Base-by-base conservation (phyloP, 2,797 vertebrate genomes). In the Anguilla megastoma region DNA sequence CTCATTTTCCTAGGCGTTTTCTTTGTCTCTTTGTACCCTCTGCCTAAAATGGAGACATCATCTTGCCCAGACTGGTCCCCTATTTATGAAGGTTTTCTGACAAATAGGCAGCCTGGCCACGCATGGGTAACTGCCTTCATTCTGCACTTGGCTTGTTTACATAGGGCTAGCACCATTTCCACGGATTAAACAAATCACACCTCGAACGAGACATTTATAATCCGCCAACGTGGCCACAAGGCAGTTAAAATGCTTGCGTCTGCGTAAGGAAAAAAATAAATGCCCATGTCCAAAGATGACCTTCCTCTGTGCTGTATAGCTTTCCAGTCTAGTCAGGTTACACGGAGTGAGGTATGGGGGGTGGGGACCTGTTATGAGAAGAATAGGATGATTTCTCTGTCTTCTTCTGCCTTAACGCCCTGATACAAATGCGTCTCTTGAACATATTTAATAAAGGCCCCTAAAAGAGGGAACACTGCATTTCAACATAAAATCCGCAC, bases 151-250 rank as follows among this genome's bases (percentile, higher is more conserved):
- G 96, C 97, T 97, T 98, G 97, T 99, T 99, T 99, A 99, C 97
- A 98, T 97, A 98, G 97, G 97, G 95, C 96, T 96, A 95, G 96
- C 96, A 97, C 96, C 96, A 97, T 98, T 98, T 98, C 96, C 97
- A 97, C 96, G 96, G 97, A 98, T 99, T 98, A 98, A 98, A 98
- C 97, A 98, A 98, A 98, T 98, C 97, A 97, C 97, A 94, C 95
- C 94, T 95, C 95, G 95, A 94, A 97, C 97, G 96, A 98, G 95
- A 97, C 97, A 97, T 98, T 97, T 97, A 97, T 98, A 98, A 97
- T 96, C 96, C 95, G 92, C 96, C 96, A 98, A 98, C 96, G 96
- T 97, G 96, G 96, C 97, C 97, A 95, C 94, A 96, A 97, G 97
- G 97, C 97, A 96, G 96, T 97, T 94, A 90, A 92, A 94, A 95